These are phyloP conservation scores for Lasiurus cinereus DNA, from an alignment of 2,113 vertebrate species.

Conservation along the genomic window DNA sequence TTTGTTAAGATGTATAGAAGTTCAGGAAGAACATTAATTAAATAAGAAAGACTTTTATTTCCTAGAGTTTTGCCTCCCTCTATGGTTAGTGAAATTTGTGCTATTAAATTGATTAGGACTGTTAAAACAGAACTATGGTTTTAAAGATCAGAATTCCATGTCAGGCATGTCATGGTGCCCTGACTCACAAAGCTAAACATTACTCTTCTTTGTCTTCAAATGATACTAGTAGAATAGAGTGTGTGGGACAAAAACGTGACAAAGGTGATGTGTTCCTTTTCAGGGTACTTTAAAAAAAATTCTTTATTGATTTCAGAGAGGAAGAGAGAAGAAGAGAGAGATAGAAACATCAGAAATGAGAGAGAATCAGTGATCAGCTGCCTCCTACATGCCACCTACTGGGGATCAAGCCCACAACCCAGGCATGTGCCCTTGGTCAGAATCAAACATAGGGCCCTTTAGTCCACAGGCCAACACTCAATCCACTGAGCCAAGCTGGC, in stretches of 20 bases:
- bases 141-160: neutral
- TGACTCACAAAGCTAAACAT: neutral
- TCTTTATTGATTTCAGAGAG: too few species aligned
- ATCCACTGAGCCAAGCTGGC: too few species aligned
- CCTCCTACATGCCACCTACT: too few species aligned
- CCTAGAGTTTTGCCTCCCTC: neutral
- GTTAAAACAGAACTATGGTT: conserved; percentile 11
- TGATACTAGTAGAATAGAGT: neutral
- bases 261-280: neutral
- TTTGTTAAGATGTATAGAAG: neutral
- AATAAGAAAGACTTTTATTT: neutral
- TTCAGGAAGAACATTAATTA: conserved; percentile 21
- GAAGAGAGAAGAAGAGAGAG: too few species aligned
- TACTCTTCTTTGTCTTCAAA: neutral
- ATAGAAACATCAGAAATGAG: too few species aligned
- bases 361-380: too few species aligned
- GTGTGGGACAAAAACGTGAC: neutral
- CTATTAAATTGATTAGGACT: conserved; percentile 57
- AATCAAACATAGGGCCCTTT: too few species aligned
- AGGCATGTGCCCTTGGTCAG: too few species aligned
- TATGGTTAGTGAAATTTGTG: neutral
- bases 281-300: neutral
- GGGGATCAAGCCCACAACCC: too few species aligned
- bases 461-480: too few species aligned
- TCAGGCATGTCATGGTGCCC: neutral